Percentiles rank a stretch among this genome's conserved stretches.
Evolutionary conservation across 1,140 invertebrate genomes (phyloP).

Genomic region (Caerostris darwini): DNA sequence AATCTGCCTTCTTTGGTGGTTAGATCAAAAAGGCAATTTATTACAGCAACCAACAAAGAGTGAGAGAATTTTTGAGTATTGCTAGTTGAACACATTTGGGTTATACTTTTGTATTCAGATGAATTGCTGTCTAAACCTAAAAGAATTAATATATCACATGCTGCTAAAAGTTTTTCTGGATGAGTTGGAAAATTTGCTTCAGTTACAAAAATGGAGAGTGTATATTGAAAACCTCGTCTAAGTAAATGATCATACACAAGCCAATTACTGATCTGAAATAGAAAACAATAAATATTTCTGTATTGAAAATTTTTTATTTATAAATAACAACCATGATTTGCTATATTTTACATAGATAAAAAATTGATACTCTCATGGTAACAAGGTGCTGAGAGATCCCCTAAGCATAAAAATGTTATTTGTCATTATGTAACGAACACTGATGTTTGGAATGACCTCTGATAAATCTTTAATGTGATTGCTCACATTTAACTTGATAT

Average conservation of each 20-base stretch:
- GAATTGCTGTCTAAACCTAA: constrained; percentile 48
- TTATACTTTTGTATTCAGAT: constrained; percentile 53
- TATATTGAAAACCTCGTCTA: constrained; percentile 55
- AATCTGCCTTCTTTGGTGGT: not conserved
- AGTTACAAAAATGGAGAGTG: constrained; percentile 61
- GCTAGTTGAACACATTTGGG: not conserved
- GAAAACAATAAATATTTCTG: not conserved
- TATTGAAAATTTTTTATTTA: not conserved
- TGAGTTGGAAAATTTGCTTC: constrained; percentile 55
- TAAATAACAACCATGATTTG: not conserved
- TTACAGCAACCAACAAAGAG: constrained; percentile 61
- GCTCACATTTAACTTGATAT: too few relatives aligned
- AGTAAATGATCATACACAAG: constrained; percentile 69
- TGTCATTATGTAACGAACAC: too few relatives aligned
- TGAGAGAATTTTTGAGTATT: constrained; percentile 2
- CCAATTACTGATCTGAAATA: constrained; percentile 69
- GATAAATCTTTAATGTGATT: too few relatives aligned
- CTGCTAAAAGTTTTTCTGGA: constrained; percentile 61
- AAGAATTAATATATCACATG: constrained; percentile 58
- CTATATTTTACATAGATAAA: not conserved
- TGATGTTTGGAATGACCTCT: too few relatives aligned
- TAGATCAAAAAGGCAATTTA: constrained; percentile 52
- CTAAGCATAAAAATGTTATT: too few relatives aligned
- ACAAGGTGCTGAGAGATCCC: too few relatives aligned
- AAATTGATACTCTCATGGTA: not conserved